These are phyloP conservation scores for Condylostylus longicornis DNA, from an alignment of 1,140 invertebrate genomes.

Conservation along the genomic window DNA sequence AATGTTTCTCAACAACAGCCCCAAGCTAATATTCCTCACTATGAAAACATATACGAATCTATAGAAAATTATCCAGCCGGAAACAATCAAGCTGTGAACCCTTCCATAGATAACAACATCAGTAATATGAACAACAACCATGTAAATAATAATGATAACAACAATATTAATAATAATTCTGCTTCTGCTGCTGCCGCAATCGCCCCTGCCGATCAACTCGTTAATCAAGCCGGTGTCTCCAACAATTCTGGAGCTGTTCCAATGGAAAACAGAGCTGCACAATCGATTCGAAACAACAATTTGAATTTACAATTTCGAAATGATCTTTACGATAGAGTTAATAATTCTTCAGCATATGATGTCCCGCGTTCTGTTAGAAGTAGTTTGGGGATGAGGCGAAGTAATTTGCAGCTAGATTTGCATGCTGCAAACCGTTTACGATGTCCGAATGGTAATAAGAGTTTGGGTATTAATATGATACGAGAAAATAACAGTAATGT, in stretches of 20 bases:
- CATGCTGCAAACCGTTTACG: conserved; percentile 6
- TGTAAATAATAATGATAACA: conserved; percentile 15
- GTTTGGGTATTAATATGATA: not conserved
- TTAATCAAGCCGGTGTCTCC: too few relatives aligned
- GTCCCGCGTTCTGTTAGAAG: conserved; percentile 28
- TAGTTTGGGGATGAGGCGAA: conserved; percentile 24
- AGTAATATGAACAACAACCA: conserved; percentile 8
- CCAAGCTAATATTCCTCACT: conserved; percentile 27
- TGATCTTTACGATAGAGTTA: conserved; percentile 29
- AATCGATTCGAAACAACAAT: conserved; percentile 10
- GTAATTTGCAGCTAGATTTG: conserved; percentile 27
- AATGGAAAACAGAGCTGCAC: conserved; percentile 11
- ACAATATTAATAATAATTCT: conserved; percentile 8
- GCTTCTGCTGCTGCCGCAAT: conserved; percentile 8
- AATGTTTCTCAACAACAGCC: conserved; percentile 12
- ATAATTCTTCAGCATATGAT: conserved; percentile 21
- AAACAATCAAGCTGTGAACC: conserved; percentile 15
- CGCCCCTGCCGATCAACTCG: conserved; percentile 17
- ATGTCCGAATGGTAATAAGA: conserved; percentile 1
- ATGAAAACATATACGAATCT: conserved; percentile 36
- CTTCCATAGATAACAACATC: conserved; percentile 14
- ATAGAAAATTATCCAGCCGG: conserved; percentile 27
- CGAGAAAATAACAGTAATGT: not conserved
- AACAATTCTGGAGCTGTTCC: too few relatives aligned
- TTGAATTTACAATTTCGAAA: conserved; percentile 21